phyloP scores from a whole-genome alignment of 1,140 invertebrate species.

The Drosophila elegans region DNA sequence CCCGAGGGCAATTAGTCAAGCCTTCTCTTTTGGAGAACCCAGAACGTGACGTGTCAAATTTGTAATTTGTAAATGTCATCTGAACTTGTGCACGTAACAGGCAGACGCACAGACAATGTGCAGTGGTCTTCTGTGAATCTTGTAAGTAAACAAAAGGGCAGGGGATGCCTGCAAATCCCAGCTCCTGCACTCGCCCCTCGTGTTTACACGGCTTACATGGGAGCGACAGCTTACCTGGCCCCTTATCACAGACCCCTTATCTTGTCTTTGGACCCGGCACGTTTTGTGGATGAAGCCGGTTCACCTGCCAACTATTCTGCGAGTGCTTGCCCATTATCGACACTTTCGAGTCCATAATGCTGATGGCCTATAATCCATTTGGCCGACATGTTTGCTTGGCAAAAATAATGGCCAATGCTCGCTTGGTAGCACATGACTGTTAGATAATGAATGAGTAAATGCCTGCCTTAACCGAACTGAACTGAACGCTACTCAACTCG shows the following conservation, averaged over 20 bases:
- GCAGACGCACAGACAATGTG: neutral
- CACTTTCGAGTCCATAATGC: conserved; percentile 6
- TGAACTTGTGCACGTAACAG: conserved; percentile 33
- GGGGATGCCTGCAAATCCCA: neutral
- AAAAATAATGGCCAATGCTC: conserved; percentile 12
- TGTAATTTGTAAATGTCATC: conserved; percentile 46
- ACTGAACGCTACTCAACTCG: conserved; percentile 15
- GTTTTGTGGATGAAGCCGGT: conserved; percentile 15
- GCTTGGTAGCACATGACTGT: conserved; percentile 42
- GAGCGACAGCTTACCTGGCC: neutral
- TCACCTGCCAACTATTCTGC: neutral
- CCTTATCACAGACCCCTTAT: conserved; percentile 40
- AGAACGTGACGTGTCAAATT: conserved; percentile 62
- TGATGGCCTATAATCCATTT: conserved; percentile 48
- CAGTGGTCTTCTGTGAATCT: neutral
- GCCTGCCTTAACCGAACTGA: conserved; percentile 13
- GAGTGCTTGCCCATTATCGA: conserved; percentile 25
- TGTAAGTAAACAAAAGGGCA: conserved; percentile 29
- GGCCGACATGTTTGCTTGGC: conserved; percentile 29
- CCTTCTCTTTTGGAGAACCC: conserved; percentile 1
- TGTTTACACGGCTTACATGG: conserved; percentile 16
- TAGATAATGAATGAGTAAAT: conserved; percentile 50
- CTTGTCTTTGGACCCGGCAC: conserved; percentile 23
- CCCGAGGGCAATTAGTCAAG: conserved; percentile 23
- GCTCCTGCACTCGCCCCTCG: neutral